phyloP scores from a whole-genome alignment of 2,797 vertebrate species.

The Fratercula arctica region DNA sequence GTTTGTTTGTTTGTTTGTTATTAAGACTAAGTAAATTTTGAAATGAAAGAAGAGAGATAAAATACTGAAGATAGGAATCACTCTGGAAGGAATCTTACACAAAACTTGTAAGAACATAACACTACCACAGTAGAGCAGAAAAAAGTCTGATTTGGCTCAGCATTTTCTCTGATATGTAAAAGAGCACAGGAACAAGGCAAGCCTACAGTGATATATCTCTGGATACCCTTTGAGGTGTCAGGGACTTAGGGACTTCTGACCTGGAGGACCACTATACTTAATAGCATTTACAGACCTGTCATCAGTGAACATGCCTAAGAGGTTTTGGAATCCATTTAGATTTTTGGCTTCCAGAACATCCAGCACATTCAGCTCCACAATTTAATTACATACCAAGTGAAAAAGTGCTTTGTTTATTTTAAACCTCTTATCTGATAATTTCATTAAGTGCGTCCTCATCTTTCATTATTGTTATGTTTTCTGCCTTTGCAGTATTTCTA shows the following conservation, averaged over 20 bases:
- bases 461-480: conserved; percentile 25
- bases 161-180: background rate
- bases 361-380: conserved; percentile 4
- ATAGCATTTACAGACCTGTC: background rate
- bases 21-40: background rate
- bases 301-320: background rate
- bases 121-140: background rate
- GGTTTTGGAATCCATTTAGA: background rate
- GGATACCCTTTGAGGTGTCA: background rate
- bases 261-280: background rate
- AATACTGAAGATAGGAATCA: background rate
- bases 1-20: background rate
- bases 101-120: background rate
- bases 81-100: background rate
- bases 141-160: background rate
- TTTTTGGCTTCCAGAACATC: conserved; percentile 12
- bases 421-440: conserved; percentile 43
- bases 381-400: conserved; percentile 31
- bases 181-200: background rate
- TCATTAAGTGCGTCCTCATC: conserved; percentile 1
- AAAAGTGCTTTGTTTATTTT: conserved; percentile 45
- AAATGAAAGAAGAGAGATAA: background rate
- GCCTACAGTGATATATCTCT: background rate
- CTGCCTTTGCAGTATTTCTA: conserved; percentile 11
- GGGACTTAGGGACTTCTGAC: background rate